These are phyloP conservation scores for Ctenodactylus gundi DNA, from an alignment of 2,113 vertebrate species.

Conservation along the genomic window DNA sequence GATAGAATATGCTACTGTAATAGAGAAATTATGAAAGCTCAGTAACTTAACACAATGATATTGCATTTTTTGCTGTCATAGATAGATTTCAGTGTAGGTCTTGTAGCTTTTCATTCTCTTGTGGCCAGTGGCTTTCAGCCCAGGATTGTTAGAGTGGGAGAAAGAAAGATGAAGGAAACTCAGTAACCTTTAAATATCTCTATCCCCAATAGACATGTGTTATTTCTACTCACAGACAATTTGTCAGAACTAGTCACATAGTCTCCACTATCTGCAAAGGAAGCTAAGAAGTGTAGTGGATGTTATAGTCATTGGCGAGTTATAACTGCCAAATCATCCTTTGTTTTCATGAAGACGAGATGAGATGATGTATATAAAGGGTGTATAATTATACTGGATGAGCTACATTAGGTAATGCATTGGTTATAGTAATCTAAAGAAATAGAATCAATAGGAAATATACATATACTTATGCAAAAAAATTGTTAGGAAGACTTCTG, in stretches of 20 bases:
- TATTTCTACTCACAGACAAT: background rate
- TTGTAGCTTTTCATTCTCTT: background rate
- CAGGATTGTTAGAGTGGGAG: background rate
- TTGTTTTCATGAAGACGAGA: background rate
- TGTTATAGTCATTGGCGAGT: background rate
- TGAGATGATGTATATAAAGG: background rate
- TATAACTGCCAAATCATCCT: background rate
- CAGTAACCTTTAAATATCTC: background rate
- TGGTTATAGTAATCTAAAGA: too few species aligned
- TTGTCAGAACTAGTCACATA: background rate
- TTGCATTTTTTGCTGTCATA: background rate
- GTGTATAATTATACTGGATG: background rate
- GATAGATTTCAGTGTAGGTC: background rate
- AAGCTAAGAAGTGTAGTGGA: background rate
- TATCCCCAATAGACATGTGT: background rate
- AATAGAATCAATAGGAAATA: too few species aligned
- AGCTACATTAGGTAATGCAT: background rate
- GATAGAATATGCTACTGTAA: background rate
- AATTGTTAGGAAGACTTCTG: too few species aligned
- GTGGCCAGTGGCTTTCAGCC: background rate
- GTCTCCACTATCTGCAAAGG: background rate
- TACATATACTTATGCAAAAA: too few species aligned
- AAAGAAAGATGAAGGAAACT: background rate
- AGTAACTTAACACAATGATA: background rate
- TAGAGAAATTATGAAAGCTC: background rate